Conservation (phyloP, 2,113 vertebrate species). For the Tautogolabrus adspersus region DNA sequence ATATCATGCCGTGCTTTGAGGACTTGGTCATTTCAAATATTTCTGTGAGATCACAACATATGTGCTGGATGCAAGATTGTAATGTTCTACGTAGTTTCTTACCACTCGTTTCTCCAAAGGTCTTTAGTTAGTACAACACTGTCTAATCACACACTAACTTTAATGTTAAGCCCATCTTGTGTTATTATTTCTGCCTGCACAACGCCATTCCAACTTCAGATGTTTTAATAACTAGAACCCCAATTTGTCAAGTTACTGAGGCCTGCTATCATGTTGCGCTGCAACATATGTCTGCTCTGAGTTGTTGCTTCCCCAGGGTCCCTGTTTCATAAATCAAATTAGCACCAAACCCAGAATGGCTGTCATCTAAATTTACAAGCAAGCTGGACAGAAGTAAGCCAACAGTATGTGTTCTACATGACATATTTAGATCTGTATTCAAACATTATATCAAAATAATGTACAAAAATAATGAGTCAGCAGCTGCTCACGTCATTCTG, state of each 20-base stretch:
- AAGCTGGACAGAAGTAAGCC: neutral
- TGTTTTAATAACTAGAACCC: constrained; percentile 55
- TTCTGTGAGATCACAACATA: too few species aligned
- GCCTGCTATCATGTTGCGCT: constrained; percentile 68
- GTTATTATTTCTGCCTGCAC: neutral
- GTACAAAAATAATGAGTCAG: neutral
- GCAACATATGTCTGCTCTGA: constrained; percentile 71
- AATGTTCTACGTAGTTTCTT: too few species aligned
- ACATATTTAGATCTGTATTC: neutral
- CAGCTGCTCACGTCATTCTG: neutral
- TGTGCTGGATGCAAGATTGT: too few species aligned
- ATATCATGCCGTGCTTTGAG: too few species aligned
- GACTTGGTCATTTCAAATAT: too few species aligned
- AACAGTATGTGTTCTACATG: neutral
- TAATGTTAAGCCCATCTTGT: too few species aligned
- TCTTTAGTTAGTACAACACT: too few species aligned
- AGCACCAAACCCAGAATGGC: constrained; percentile 44
- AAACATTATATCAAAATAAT: neutral
- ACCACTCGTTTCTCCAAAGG: too few species aligned
- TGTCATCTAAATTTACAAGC: constrained; percentile 19
- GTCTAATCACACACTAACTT: too few species aligned
- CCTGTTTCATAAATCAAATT: constrained; percentile 72
- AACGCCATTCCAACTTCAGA: constrained; percentile 21
- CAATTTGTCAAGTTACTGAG: constrained; percentile 67
- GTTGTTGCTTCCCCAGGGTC: constrained; percentile 55